Evolutionary conservation across 2,888 invertebrate genomes (phyloP), one percentile per base, ranked within the genome.

Genomic region (Pilophorus perplexus): DNA sequence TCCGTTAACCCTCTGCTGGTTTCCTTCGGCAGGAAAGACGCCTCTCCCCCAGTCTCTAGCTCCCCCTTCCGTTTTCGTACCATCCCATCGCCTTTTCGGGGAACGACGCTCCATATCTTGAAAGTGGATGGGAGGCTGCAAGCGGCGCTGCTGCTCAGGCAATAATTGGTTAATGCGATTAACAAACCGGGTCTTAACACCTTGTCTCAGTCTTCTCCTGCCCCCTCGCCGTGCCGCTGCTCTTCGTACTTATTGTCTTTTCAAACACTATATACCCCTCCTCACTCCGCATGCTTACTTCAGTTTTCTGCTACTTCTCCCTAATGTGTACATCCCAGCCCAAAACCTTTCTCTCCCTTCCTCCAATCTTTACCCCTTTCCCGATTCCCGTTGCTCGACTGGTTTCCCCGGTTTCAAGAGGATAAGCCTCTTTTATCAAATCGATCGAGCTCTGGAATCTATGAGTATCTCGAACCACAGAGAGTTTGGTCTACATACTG

Each of bases 161-260:
- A 70, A 72, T 72, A 72, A 72, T 72, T 72, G 71, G 71, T 69
- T 72, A 72, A 72, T 71, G 71, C 71, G 72, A 72, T 72, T 72
- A 72, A 70, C 68, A 70, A 70, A 71, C 69, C 71, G 70, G 69
- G 69, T 69, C 71, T 72, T 72, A 72, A 72, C 72, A 72, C 72
- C 72, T 72, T 72, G 71, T 71, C 71, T 70, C 70, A 69, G 68
- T 44, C 44, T 46, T 46, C 38, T 46, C 25, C 60, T 23, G 6
- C 59, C 22, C 25, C 44, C 20, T 52, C 52, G 28, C 25, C 27
- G 5, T 14, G 6, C 52, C 33, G 48, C 40, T 59, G 48, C 64
- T 66, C 66, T 67, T 28, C 59, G 70, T 71, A 71, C 71, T 72
- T 72, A 72, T 72, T 72, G 72, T 72, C 72, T 72, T 72, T 71